phyloP scores from a whole-genome alignment of 2,888 invertebrate genomes.

The Lasius fuliginosus region DNA sequence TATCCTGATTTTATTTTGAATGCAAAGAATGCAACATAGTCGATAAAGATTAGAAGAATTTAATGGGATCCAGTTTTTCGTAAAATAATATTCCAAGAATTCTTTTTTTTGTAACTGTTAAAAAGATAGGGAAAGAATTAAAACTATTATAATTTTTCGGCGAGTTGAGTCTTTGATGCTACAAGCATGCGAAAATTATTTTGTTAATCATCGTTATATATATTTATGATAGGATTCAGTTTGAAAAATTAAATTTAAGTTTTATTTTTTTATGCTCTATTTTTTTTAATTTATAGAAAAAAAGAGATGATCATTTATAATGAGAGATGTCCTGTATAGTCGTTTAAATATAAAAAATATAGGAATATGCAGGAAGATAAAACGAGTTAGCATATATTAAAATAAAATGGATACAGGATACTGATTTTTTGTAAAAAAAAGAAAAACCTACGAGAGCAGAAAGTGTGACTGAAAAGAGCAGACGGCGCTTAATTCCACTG shows the following conservation, averaged over 20 bases:
- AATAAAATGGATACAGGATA: not conserved
- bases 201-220: not conserved
- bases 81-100: too few relatives aligned
- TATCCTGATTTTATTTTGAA: not conserved
- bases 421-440: not conserved
- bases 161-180: not conserved
- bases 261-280: not conserved
- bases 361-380: not conserved
- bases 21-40: not conserved
- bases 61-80: not conserved
- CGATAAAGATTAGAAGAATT: not conserved
- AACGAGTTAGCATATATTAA: not conserved
- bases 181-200: not conserved
- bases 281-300: not conserved
- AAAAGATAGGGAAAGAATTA: not conserved
- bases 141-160: not conserved
- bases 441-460: not conserved
- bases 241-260: not conserved
- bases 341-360: not conserved
- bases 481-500: not conserved
- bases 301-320: not conserved
- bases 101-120: not conserved
- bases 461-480: not conserved
- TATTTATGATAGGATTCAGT: not conserved
- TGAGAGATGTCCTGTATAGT: not conserved